These are phyloP conservation scores for Athene cunicularia DNA, from an alignment of 2,113 vertebrate genomes.

Conservation along the genomic window DNA sequence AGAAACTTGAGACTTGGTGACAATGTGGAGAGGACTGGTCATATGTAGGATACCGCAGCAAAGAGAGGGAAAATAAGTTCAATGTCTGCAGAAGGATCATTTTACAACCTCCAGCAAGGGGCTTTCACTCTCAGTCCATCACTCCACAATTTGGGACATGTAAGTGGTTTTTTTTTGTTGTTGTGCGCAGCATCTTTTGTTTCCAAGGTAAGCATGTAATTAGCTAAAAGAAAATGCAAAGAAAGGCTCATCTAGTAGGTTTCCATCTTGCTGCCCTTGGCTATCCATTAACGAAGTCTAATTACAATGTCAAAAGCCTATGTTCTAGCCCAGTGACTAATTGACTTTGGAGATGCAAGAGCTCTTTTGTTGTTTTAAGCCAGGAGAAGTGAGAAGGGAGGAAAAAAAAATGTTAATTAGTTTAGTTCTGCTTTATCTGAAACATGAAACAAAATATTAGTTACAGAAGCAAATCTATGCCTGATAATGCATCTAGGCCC, in stretches of 20 bases:
- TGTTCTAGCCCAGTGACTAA: constrained; percentile 25
- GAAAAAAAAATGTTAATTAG: constrained; percentile 37
- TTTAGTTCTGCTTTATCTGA: constrained; percentile 45
- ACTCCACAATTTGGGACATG: not conserved
- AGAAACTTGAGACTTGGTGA: not conserved
- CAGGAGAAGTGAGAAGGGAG: not conserved
- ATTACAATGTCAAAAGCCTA: constrained; percentile 38
- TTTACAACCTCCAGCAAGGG: not conserved
- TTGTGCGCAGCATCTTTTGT: not conserved
- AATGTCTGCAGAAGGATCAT: not conserved
- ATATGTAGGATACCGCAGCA: fast-evolving
- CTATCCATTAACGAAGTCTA: constrained; percentile 51
- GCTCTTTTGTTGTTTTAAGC: constrained; percentile 4
- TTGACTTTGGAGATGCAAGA: not conserved
- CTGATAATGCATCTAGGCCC: not conserved
- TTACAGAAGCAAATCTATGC: not conserved
- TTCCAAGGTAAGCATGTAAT: constrained; percentile 2
- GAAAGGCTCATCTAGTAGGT: not conserved
- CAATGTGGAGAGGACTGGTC: not conserved
- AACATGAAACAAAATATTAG: constrained; percentile 13
- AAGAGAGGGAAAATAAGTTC: not conserved
- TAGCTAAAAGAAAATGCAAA: constrained; percentile 21
- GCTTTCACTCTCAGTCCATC: not conserved
- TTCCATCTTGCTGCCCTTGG: not conserved
- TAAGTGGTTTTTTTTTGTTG: not conserved